These are phyloP conservation scores for Baryphthengus martii DNA, from an alignment of 2,113 vertebrate genomes.

Conservation along the genomic window DNA sequence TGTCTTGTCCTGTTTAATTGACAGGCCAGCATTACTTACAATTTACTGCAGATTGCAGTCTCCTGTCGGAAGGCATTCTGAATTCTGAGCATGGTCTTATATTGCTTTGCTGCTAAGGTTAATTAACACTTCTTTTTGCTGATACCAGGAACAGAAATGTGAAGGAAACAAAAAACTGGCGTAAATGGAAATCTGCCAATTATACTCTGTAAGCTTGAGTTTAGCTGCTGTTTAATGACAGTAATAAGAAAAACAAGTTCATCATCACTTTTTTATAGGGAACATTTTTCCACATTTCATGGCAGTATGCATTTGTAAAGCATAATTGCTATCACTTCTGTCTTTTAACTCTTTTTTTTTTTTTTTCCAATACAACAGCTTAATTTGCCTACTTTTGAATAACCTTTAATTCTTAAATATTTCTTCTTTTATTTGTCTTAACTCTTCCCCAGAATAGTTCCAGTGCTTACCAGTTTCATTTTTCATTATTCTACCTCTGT, in stretches of 20 bases:
- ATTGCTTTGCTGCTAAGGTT: constrained; percentile 11
- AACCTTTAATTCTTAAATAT: neutral
- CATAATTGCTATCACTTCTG: neutral
- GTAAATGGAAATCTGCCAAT: constrained; percentile 4
- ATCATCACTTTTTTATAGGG: neutral
- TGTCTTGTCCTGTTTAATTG: constrained; percentile 9
- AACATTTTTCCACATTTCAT: neutral
- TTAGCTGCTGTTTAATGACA: neutral
- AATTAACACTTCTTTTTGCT: constrained; percentile 40
- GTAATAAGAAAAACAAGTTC: neutral
- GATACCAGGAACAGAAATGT: neutral
- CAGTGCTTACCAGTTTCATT: neutral
- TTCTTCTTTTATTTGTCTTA: neutral
- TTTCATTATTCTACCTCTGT: neutral
- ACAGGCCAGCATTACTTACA: neutral
- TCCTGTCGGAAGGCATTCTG: neutral
- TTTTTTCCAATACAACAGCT: neutral
- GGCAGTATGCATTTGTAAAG: neutral
- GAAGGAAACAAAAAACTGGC: neutral
- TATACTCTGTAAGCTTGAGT: neutral
- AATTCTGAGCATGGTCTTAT: neutral
- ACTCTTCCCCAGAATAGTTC: neutral
- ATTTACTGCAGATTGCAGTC: neutral
- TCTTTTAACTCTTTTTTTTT: neutral
- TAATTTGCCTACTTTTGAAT: neutral